These are phyloP conservation scores for Sinohyriopsis cumingii DNA, from an alignment of 2,888 invertebrate species.

Conservation along the genomic window DNA sequence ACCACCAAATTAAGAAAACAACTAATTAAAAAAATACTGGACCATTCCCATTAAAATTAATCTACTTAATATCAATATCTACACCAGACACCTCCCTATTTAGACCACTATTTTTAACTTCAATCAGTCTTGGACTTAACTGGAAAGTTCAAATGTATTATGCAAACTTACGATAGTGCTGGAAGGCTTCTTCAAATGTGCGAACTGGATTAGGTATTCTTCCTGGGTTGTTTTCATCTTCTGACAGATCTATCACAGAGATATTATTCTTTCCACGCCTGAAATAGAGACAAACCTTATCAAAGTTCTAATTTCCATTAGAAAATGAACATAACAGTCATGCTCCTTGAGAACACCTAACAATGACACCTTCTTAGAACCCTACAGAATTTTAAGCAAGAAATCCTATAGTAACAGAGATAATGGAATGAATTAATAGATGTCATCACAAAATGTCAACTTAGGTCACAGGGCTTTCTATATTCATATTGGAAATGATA, in stretches of 20 bases:
- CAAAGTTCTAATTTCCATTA: not conserved
- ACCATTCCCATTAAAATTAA: too few species aligned
- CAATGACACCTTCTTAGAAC: too few species aligned
- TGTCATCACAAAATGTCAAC: not conserved
- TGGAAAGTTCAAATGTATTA: too few species aligned
- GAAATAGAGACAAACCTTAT: conserved; percentile 17
- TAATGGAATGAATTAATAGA: not conserved
- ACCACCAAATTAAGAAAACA: too few species aligned
- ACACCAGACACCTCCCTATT: too few species aligned
- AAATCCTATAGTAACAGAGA: not conserved
- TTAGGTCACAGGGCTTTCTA: not conserved
- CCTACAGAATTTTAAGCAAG: too few species aligned
- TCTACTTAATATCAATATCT: too few species aligned
- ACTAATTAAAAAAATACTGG: too few species aligned
- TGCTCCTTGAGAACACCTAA: not conserved
- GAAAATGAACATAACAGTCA: not conserved
- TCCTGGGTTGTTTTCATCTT: conserved; percentile 37
- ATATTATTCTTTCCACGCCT: conserved; percentile 75
- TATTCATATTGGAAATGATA: not conserved
- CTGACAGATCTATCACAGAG: conserved; percentile 76
- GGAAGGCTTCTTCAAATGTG: conserved; percentile 88
- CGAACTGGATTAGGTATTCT: conserved; percentile 83
- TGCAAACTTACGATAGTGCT: conserved; percentile 77
- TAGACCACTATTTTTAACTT: too few species aligned
- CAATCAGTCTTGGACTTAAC: too few species aligned